These are phyloP conservation scores for Dinoponera quadriceps DNA, from an alignment of 1,140 invertebrate genomes.

Conservation along the genomic window DNA sequence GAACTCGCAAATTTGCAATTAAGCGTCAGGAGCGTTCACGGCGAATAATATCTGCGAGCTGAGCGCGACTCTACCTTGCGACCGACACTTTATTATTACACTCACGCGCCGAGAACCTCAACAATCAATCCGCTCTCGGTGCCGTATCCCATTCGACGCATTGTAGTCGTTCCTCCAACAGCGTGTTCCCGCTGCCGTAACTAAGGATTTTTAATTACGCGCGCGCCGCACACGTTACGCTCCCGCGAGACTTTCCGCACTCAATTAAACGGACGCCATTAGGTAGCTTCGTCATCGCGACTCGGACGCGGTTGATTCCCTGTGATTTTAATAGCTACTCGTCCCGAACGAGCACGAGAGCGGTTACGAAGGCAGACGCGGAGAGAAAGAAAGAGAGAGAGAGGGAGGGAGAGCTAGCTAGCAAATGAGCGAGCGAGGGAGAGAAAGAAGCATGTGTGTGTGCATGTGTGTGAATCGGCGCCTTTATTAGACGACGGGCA, in stretches of 20 bases:
- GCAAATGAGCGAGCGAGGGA: slow-evolving; percentile 20
- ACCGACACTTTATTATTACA: not conserved
- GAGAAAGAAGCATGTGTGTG: not conserved
- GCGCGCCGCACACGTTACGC: not conserved
- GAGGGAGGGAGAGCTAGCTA: slow-evolving; percentile 1
- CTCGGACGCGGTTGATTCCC: slow-evolving; percentile 41
- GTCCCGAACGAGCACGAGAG: slow-evolving; percentile 40
- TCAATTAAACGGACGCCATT: slow-evolving; percentile 11
- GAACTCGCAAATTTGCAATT: too few species aligned
- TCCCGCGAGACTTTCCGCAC: slow-evolving; percentile 29
- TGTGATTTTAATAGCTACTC: slow-evolving; percentile 54
- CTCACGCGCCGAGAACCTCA: too few species aligned
- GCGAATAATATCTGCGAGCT: not conserved
- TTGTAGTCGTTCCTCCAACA: not conserved
- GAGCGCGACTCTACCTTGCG: not conserved
- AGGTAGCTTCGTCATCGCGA: slow-evolving; percentile 40
- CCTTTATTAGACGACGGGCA: slow-evolving; percentile 70
- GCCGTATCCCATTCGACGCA: too few species aligned
- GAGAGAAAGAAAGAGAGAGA: slow-evolving; percentile 17
- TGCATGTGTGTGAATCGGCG: slow-evolving; percentile 36
- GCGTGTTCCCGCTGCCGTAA: not conserved
- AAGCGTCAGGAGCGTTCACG: too few species aligned
- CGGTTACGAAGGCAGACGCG: slow-evolving; percentile 9
- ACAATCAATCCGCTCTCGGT: too few species aligned
- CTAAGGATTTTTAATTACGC: slow-evolving; percentile 5